Evolutionary conservation across 1,140 invertebrate genomes (phyloP).

Genomic region (Drosophila bocqueti): DNA sequence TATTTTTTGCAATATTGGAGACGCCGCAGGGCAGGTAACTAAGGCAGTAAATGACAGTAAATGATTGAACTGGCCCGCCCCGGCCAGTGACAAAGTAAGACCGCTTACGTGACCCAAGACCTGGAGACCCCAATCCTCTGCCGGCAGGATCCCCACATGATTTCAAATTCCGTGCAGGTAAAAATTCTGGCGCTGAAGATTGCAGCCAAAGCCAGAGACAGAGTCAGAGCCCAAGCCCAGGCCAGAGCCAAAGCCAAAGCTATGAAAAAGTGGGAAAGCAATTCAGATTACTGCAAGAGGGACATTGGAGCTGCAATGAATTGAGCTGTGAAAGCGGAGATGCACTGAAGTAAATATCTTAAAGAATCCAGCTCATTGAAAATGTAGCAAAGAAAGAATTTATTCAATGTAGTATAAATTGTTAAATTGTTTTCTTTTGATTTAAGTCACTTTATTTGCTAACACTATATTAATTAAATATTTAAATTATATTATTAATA

Average conservation of each 20-base stretch:
- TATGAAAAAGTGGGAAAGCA: slow-evolving; percentile 77
- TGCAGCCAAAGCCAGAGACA: slow-evolving; percentile 50
- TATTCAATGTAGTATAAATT: background rate
- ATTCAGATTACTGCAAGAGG: slow-evolving; percentile 72
- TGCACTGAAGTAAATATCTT: slow-evolving; percentile 1
- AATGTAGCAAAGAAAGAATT: fast-evolving
- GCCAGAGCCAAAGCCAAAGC: slow-evolving; percentile 49
- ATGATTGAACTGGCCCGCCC: slow-evolving; percentile 69
- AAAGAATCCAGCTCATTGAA: background rate
- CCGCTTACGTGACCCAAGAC: slow-evolving; percentile 71
- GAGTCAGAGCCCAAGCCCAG: slow-evolving; percentile 7
- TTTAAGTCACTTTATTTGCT: background rate
- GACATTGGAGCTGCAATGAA: slow-evolving; percentile 67
- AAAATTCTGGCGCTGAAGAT: slow-evolving; percentile 71
- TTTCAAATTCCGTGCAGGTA: slow-evolving; percentile 77
- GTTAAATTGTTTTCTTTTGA: background rate
- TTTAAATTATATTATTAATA: too few species aligned
- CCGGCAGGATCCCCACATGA: slow-evolving; percentile 49
- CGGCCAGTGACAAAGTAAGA: slow-evolving; percentile 76
- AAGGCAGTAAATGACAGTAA: slow-evolving; percentile 79
- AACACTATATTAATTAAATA: background rate
- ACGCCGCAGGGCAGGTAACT: slow-evolving; percentile 62
- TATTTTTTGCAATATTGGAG: slow-evolving; percentile 40
- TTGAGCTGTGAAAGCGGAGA: slow-evolving; percentile 43
- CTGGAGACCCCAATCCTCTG: slow-evolving; percentile 17